These are phyloP conservation scores for Probosciger aterrimus DNA, from an alignment of 2,113 vertebrate species.

Conservation along the genomic window DNA sequence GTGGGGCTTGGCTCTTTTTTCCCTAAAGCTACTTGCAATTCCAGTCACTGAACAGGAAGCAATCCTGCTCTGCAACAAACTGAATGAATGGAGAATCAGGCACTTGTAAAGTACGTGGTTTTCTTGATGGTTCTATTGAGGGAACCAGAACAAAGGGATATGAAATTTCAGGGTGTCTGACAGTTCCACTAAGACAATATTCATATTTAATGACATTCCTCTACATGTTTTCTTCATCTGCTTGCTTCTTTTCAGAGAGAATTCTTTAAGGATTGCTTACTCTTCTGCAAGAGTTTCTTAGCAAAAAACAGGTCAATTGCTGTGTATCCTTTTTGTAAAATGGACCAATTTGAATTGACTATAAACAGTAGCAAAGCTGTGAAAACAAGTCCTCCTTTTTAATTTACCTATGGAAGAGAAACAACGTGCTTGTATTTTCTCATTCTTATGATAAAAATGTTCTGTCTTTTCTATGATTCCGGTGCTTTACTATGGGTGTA, in stretches of 20 bases:
- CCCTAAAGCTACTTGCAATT: neutral
- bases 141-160: neutral
- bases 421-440: fast-evolving
- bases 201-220: neutral
- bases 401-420: neutral
- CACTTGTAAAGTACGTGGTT: neutral
- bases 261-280: neutral
- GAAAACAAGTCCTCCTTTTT: neutral
- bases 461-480: neutral
- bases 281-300: neutral
- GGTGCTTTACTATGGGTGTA: neutral
- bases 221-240: neutral
- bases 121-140: neutral
- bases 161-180: neutral
- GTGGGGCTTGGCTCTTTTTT: neutral
- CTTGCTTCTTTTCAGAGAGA: neutral
- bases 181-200: neutral
- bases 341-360: neutral
- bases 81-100: neutral
- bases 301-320: neutral
- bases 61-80: neutral
- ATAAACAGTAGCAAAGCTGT: neutral
- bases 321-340: neutral
- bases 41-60: neutral
- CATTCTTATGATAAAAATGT: neutral